Percentiles rank a stretch among this genome's conserved stretches.
Evolutionary conservation across 2,797 vertebrate species (phyloP).

Genomic region (Adrianichthys oophorus): DNA sequence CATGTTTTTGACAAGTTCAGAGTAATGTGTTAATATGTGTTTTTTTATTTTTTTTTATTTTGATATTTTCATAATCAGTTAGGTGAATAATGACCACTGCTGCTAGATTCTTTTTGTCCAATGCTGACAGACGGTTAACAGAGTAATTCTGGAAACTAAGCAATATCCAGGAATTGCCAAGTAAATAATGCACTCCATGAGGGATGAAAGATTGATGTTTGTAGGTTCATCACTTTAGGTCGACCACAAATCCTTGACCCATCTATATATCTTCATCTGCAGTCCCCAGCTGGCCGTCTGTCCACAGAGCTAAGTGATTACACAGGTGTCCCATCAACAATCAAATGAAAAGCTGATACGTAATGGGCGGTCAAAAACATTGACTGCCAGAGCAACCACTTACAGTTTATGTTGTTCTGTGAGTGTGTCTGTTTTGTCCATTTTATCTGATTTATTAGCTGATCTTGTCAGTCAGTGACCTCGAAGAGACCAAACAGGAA

Average conservation of each 20-base stretch:
- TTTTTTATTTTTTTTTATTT: not conserved
- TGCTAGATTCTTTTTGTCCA: constrained; percentile 18
- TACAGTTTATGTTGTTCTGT: constrained; percentile 20
- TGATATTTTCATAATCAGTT: constrained; percentile 28
- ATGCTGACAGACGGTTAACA: constrained; percentile 48
- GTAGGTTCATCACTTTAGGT: constrained; percentile 44
- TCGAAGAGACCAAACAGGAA: constrained; percentile 8
- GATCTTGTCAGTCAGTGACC: constrained; percentile 36
- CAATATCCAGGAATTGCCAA: constrained; percentile 34
- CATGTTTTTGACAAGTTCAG: constrained; percentile 57
- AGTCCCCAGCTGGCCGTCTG: constrained; percentile 6
- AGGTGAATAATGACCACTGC: constrained; percentile 13
- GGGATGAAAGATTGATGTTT: constrained; percentile 47
- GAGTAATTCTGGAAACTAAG: constrained; percentile 31
- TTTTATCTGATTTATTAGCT: constrained; percentile 52
- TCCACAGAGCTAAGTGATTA: constrained; percentile 48
- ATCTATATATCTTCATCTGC: constrained; percentile 18
- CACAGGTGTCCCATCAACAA: constrained; percentile 34
- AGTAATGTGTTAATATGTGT: constrained; percentile 38
- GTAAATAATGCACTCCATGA: constrained; percentile 30
- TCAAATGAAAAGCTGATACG: constrained; percentile 38
- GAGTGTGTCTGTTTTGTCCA: constrained; percentile 41
- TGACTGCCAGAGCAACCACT: constrained; percentile 27
- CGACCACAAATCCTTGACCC: constrained; percentile 48
- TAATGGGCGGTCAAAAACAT: constrained; percentile 51